Base-by-base conservation (phyloP, 2,797 vertebrate species). In the Thaleichthys pacificus region DNA sequence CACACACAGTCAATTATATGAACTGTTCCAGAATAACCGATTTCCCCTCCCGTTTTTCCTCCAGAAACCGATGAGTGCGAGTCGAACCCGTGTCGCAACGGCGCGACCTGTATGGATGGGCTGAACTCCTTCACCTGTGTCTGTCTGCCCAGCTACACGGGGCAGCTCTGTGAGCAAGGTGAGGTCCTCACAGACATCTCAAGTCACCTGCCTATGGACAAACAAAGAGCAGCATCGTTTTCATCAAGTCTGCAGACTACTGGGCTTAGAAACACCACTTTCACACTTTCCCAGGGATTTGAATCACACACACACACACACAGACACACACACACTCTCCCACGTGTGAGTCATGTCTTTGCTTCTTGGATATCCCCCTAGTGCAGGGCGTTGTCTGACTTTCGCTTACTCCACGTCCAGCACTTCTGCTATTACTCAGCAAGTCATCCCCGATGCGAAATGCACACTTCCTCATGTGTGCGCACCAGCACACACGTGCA, bases 51-150 rank as follows among this genome's bases (percentile, higher is more conserved):
- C 47, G 15, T 49, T 17, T 49, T 49, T 14, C 3, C 3, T 6
- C 73, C 87, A 99, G 97, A 98, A 82, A 86, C 95, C 0, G 97
- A 99, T 54, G 96, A 98, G 84, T 99, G 97, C 83, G 95, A 95
- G 74, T 95, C 95, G 2, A 97, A 96, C 84, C 97, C 96, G 0
- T 98, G 97, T 76, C 91, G 91, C 72, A 99, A 99, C 14, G 97
- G 97, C 84, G 97, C 94, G 78, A 97, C 96, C 0, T 98, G 97
- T 73, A 80, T 96, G 51, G 97, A 98, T 0, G 93, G 94, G 2
- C 79, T 93, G 68, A 91, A 92, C 84, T 93, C 92, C 9, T 98
- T 96, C 86, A 91, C 76, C 70, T 99, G 97, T 47, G 83, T 97
- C 56, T 99, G 97, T 79, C 95, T 99, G 73, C 97, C 96, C 68